These are phyloP conservation scores for Peromyscus polionotus DNA, from an alignment of 2,113 vertebrate genomes.

Conservation along the genomic window DNA sequence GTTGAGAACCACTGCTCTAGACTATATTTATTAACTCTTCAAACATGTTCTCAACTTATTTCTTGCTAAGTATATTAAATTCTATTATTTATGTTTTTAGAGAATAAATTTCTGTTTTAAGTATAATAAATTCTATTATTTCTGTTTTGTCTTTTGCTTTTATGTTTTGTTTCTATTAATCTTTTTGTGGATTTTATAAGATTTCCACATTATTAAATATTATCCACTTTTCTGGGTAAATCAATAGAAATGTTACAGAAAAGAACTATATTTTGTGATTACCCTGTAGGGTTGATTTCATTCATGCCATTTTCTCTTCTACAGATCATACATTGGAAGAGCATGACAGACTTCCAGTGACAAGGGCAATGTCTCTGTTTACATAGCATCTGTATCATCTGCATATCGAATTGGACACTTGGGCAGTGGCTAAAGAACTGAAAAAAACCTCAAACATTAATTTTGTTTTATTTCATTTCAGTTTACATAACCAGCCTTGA, in stretches of 20 bases:
- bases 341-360: background rate
- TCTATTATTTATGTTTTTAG: background rate
- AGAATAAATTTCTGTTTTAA: too few species aligned
- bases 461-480: slow-evolving; percentile 18
- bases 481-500: background rate
- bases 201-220: background rate
- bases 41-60: background rate
- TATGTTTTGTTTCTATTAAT: slow-evolving; percentile 18
- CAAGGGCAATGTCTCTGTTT: background rate
- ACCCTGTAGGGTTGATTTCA: background rate
- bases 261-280: slow-evolving; percentile 8
- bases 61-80: background rate
- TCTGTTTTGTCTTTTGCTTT: background rate
- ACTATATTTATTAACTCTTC: background rate
- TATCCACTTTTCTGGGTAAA: background rate
- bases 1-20: background rate
- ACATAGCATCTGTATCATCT: background rate
- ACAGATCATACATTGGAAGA: background rate
- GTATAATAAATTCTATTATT: too few species aligned
- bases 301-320: background rate
- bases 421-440: background rate
- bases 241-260: background rate
- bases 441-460: background rate
- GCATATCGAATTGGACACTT: background rate
- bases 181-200: slow-evolving; percentile 10